phyloP scores from a whole-genome alignment of 2,888 invertebrate genomes.

The Hirtodrosophila histrioides region DNA sequence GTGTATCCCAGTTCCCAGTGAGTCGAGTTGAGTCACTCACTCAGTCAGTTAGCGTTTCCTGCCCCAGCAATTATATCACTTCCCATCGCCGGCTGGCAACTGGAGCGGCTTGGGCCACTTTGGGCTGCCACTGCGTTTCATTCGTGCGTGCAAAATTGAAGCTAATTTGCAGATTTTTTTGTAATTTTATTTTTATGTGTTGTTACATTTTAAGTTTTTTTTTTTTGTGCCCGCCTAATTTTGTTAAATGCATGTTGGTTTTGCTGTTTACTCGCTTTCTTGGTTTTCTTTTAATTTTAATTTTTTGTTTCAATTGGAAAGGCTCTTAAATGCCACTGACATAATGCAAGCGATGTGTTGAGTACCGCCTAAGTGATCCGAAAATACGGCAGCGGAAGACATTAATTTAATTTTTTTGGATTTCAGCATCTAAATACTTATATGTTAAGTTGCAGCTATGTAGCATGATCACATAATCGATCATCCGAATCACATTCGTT shows the following conservation, averaged over 20 bases:
- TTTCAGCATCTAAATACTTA: background rate
- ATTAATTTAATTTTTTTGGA: background rate
- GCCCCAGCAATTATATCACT: constrained; percentile 77
- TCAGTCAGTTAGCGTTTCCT: constrained; percentile 69
- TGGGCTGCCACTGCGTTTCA: constrained; percentile 53
- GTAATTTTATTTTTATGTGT: constrained; percentile 11
- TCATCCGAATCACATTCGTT: constrained; percentile 1
- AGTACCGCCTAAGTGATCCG: background rate
- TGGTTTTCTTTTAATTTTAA: constrained; percentile 25
- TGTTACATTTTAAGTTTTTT: constrained; percentile 9
- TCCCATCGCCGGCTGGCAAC: constrained; percentile 46
- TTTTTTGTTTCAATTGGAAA: constrained; percentile 33
- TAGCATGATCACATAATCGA: background rate
- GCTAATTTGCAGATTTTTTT: constrained; percentile 69
- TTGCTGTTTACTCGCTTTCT: constrained; percentile 37
- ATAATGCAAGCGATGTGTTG: constrained; percentile 32
- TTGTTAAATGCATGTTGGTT: constrained; percentile 46
- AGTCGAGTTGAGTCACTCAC: constrained; percentile 49
- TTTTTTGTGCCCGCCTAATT: constrained; percentile 41
- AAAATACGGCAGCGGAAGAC: constrained; percentile 55
- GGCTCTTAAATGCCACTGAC: constrained; percentile 47
- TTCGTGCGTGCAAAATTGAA: constrained; percentile 75
- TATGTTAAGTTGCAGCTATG: background rate
- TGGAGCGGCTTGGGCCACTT: constrained; percentile 27
- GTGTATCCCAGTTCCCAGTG: constrained; percentile 5